Percentiles rank a stretch among this genome's conserved stretches.
phyloP scores from a whole-genome alignment of 1,140 invertebrate species.

The Drosophila neocordata region DNA sequence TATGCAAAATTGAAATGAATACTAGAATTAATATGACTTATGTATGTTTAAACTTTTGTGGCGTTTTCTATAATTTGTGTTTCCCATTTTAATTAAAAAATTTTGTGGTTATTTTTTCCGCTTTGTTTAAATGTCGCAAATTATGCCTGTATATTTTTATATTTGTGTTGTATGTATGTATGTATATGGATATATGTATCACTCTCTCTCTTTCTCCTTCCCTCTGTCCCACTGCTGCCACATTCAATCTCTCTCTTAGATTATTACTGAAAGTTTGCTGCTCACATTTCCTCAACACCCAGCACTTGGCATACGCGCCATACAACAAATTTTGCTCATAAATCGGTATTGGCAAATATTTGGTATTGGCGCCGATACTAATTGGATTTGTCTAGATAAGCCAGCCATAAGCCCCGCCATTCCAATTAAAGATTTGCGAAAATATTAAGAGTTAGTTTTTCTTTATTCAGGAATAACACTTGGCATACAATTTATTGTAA shows the following conservation, averaged over 20 bases:
- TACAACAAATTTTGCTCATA: slow-evolving; percentile 77
- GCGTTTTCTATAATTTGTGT: not conserved
- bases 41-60: slow-evolving; percentile 12
- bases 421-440: slow-evolving; percentile 14
- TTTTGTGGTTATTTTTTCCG: slow-evolving; percentile 3
- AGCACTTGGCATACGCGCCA: slow-evolving; percentile 72
- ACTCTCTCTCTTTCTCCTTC: not conserved
- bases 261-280: slow-evolving; percentile 53
- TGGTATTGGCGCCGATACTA: slow-evolving; percentile 12
- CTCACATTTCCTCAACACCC: slow-evolving; percentile 63
- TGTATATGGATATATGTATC: not conserved
- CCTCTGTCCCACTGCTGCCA: slow-evolving; percentile 1
- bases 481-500: slow-evolving; percentile 9
- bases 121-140: slow-evolving; percentile 27
- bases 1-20: slow-evolving; percentile 39
- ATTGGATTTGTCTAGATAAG: slow-evolving; percentile 15
- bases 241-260: slow-evolving; percentile 22
- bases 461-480: slow-evolving; percentile 16
- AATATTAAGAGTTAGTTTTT: slow-evolving; percentile 46
- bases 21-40: slow-evolving; percentile 36
- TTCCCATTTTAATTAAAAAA: slow-evolving; percentile 6
- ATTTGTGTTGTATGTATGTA: not conserved
- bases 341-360: slow-evolving; percentile 67
- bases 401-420: not conserved
- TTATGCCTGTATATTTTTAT: not conserved